Evolutionary conservation across 2,888 invertebrate species (phyloP).

Genomic region (Pristionchus entomophagus): DNA sequence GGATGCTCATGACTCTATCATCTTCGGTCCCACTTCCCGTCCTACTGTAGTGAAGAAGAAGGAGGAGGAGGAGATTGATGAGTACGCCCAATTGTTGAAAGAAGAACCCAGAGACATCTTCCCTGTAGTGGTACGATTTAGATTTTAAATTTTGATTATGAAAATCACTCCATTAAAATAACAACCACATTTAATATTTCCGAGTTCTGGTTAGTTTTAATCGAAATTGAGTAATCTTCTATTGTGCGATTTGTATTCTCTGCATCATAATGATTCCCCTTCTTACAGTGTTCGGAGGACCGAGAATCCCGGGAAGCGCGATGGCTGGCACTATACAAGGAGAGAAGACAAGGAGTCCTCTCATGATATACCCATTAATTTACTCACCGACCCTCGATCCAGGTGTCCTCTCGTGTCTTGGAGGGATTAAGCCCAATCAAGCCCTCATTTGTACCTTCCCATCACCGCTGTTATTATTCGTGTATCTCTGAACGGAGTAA

Average conservation of each 20-base stretch:
- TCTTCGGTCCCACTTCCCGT: conserved; percentile 34
- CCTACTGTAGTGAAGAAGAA: neutral
- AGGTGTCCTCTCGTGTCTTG: conserved; percentile 45
- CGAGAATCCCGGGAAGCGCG: conserved; percentile 5
- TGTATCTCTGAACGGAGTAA: neutral
- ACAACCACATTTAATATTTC: too few relatives aligned
- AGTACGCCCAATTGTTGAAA: neutral
- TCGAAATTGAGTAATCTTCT: too few relatives aligned
- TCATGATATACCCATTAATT: conserved; percentile 24
- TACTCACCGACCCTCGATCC: neutral
- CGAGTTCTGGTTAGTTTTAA: too few relatives aligned
- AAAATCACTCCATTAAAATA: too few relatives aligned
- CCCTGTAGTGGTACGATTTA: conserved; percentile 11
- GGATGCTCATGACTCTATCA: conserved; percentile 38
- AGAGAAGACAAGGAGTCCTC: conserved; percentile 4
- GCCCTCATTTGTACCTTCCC: neutral
- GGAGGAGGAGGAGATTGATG: conserved; percentile 4
- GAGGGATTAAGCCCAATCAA: conserved; percentile 46
- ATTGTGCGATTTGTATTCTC: too few relatives aligned
- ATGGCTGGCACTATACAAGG: conserved; percentile 34
- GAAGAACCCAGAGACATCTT: conserved; percentile 29
- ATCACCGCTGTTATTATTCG: conserved; percentile 18
- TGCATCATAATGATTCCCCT: neutral
- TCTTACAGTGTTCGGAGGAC: conserved; percentile 41
- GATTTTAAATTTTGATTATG: too few relatives aligned